These are phyloP conservation scores for Ernsta delagoae DNA, from an alignment of 2,888 invertebrate species.

Conservation along the genomic window DNA sequence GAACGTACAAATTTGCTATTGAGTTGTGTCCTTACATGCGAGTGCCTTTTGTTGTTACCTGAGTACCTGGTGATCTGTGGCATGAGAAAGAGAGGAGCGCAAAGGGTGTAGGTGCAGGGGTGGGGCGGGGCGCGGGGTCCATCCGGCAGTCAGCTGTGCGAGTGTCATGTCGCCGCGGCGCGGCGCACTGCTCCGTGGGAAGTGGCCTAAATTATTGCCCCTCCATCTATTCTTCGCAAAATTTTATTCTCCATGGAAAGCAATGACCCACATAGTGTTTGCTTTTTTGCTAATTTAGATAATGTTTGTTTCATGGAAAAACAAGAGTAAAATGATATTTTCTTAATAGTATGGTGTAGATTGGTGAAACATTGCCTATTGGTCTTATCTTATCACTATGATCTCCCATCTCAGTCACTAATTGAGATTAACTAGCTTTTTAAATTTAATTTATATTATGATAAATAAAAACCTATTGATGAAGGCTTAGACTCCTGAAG, in stretches of 20 bases:
- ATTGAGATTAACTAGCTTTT: too few relatives aligned
- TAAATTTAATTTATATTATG: too few relatives aligned
- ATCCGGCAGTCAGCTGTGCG: slow-evolving; percentile 82
- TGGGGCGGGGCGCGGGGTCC: slow-evolving; percentile 55
- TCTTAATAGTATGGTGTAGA: too few relatives aligned
- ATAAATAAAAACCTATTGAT: too few relatives aligned
- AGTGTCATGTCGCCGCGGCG: slow-evolving; percentile 74
- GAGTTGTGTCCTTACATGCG: slow-evolving; percentile 54
- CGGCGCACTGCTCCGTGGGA: slow-evolving; percentile 67
- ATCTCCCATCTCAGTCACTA: too few relatives aligned
- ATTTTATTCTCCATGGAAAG: slow-evolving; percentile 46
- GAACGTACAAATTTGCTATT: slow-evolving; percentile 40
- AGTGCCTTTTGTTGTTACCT: slow-evolving; percentile 47
- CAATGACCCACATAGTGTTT: slow-evolving; percentile 43
- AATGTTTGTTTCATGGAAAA: neutral
- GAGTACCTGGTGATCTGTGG: slow-evolving; percentile 61
- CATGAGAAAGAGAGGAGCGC: slow-evolving; percentile 54
- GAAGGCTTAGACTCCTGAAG: neutral
- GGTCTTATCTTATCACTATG: too few relatives aligned
- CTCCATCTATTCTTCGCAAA: slow-evolving; percentile 59
- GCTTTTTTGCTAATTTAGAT: neutral
- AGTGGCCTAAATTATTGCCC: slow-evolving; percentile 73
- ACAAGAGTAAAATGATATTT: too few relatives aligned
- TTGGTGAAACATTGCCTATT: too few relatives aligned
- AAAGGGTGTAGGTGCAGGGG: slow-evolving; percentile 50